Conservation (phyloP, 2,113 vertebrate genomes). For the Etheostoma cragini region DNA sequence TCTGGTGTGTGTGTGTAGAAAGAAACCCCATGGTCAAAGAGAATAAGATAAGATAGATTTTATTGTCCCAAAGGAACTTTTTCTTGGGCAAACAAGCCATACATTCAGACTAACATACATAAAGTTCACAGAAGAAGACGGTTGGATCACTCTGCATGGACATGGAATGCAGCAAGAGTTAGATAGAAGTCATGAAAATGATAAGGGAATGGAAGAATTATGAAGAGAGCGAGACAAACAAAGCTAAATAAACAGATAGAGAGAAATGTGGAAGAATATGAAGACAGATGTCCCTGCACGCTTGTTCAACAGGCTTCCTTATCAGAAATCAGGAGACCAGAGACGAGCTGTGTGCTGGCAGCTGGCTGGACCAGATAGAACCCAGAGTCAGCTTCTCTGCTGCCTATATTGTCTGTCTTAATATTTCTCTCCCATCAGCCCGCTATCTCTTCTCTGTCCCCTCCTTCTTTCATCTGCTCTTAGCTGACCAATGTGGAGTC, state of each 20-base stretch:
- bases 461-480: neutral
- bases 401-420: neutral
- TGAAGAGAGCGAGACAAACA: neutral
- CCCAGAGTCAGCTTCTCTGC: slow-evolving; percentile 2
- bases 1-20: neutral
- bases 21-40: neutral
- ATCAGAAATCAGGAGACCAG: slow-evolving; percentile 42
- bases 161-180: neutral
- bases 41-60: neutral
- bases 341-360: slow-evolving; percentile 20
- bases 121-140: no score
- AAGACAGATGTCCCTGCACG: slow-evolving; percentile 18
- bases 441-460: neutral
- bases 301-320: slow-evolving; percentile 44
- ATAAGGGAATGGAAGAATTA: slow-evolving; percentile 13
- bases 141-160: no score
- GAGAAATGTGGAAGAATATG: slow-evolving; percentile 4
- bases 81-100: no score
- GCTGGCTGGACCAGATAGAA: slow-evolving; percentile 42
- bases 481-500: neutral
- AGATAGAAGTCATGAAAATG: neutral
- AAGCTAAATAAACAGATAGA: slow-evolving; percentile 7
- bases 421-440: slow-evolving; percentile 6
- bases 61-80: no score
- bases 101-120: no score